These are phyloP conservation scores for Pristionchus mayeri DNA, from an alignment of 2,888 invertebrate genomes.

Conservation along the genomic window DNA sequence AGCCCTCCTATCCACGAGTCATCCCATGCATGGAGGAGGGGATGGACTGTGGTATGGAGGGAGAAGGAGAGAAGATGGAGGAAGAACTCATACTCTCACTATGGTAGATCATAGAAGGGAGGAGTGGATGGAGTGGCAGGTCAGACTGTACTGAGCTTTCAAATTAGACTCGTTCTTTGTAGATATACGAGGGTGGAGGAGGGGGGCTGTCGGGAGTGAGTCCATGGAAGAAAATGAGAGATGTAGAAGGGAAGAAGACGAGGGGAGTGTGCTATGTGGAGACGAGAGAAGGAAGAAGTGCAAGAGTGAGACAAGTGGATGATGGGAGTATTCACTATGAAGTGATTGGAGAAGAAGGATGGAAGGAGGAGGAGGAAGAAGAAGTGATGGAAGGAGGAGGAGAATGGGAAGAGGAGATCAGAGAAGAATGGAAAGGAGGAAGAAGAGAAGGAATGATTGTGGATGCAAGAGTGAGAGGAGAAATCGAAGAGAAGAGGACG, in stretches of 20 bases:
- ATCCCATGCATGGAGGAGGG: constrained; percentile 53
- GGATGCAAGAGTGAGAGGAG: background rate
- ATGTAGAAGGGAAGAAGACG: constrained; percentile 14
- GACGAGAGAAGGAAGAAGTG: background rate
- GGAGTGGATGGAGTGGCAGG: constrained; percentile 35
- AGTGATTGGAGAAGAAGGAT: constrained; percentile 42
- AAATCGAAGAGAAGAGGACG: background rate
- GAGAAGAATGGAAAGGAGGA: background rate
- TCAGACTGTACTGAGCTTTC: background rate
- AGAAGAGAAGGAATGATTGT: background rate
- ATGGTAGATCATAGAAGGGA: background rate
- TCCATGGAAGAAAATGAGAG: background rate
- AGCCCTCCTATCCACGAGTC: constrained; percentile 51
- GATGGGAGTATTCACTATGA: constrained; percentile 56
- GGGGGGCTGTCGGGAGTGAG: background rate
- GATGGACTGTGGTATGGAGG: constrained; percentile 42
- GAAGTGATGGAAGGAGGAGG: constrained; percentile 50
- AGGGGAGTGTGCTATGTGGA: constrained; percentile 17
- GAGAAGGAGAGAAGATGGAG: background rate
- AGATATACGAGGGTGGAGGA: background rate
- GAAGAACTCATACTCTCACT: constrained; percentile 5
- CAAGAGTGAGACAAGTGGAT: constrained; percentile 53
- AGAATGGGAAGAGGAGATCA: constrained; percentile 41
- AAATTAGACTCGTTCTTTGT: background rate
- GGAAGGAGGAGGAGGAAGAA: constrained; percentile 27